A percentile compares a stretch with the other conserved stretches of the same genome.
Evolutionary conservation across 2,113 vertebrate genomes (phyloP).

Genomic region (Microcebus murinus): DNA sequence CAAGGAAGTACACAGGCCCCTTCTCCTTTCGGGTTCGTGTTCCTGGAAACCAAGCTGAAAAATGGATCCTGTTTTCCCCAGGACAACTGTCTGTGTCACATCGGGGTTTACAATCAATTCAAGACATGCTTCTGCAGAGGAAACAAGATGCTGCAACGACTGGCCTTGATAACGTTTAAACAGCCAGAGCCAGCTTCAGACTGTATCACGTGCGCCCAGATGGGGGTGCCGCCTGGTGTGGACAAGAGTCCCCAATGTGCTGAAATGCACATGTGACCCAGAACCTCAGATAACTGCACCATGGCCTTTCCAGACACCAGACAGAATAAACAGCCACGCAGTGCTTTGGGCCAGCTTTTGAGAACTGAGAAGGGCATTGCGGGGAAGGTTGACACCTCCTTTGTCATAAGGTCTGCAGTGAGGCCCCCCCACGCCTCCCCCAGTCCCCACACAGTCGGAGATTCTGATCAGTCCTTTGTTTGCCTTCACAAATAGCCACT

Average conservation of each 20-base stretch:
- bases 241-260: rapidly evolving
- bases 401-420: neutral
- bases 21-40: neutral
- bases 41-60: neutral
- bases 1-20: neutral
- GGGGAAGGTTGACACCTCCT: rapidly evolving
- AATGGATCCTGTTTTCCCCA: neutral
- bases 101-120: neutral
- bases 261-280: rapidly evolving
- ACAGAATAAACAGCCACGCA: neutral
- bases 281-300: neutral
- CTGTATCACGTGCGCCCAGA: neutral
- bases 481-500: neutral
- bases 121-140: neutral
- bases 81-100: neutral
- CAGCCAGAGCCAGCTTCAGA: neutral
- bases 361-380: neutral
- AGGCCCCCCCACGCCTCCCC: neutral
- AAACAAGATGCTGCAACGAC: neutral
- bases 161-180: neutral
- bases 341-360: neutral
- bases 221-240: rapidly evolving
- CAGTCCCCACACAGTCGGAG: neutral
- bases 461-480: neutral
- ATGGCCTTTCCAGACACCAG: neutral